Evolutionary conservation across 1,140 invertebrate genomes (phyloP), one percentile per base, ranked within the genome.

Genomic region (Cotesia chilonis): DNA sequence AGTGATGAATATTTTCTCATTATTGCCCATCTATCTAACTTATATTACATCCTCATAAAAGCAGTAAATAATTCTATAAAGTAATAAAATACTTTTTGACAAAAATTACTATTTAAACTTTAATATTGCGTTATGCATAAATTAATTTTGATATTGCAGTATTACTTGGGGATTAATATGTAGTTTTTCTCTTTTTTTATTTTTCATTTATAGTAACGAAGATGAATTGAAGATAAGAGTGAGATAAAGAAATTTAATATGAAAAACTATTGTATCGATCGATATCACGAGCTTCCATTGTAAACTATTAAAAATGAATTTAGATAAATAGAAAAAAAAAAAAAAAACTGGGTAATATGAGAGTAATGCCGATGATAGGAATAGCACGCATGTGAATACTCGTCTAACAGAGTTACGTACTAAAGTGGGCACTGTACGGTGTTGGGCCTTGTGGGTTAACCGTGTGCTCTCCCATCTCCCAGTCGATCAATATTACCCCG

Each of bases 1-100:
- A 79, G 81, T 80, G 81, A 83, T 82, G 80, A 82, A 81, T 83
- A 80, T 81, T 84, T 84, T 85, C 84, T 85, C 81, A 85, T 85
- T 85, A 83, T 77, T 77, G 75, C 76, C 76, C 74, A 72, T 71
- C 76, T 73, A 73, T 72, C 71, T 70, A 47, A 73, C 73, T 67
- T 74, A 28, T 36, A 36, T 71, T 67, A 54, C 71, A 63, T 73
- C 64, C 68, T 65, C 64, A 68, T 66, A 47, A 47, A 47, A 60
- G 14, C 52, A 17, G 12, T 41, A 59, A 35, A 10, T 67, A 12
- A 51, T 63, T 64, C 10, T 65, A 41, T 35, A 60, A 59, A 60
- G 65, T 78, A 78, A 80, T 79, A 77, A 79, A 75, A 70, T 68
- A 47, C 71, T 69, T 54, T 71, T 71, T 75, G 63, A 73, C 60